Percentiles rank a stretch among this genome's conserved stretches.
These are phyloP conservation scores for Scomber colias DNA, from an alignment of 2,113 vertebrate genomes.

Conservation along the genomic window DNA sequence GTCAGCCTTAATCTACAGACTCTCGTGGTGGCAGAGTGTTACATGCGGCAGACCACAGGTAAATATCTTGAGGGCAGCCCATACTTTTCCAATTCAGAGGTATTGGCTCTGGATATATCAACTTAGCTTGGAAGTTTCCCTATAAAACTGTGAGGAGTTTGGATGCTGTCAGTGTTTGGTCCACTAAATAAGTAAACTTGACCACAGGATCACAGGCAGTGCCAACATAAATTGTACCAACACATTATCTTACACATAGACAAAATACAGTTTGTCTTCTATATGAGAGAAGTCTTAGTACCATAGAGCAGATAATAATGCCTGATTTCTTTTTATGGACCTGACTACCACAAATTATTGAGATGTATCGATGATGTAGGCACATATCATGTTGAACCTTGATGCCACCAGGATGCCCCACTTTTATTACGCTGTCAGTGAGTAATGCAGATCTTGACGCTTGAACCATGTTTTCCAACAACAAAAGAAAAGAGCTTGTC, in stretches of 20 bases:
- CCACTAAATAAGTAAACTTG: constrained; percentile 24
- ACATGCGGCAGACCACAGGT: constrained; percentile 46
- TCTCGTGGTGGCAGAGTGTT: constrained; percentile 8
- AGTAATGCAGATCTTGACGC: no score
- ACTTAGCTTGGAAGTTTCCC: background rate
- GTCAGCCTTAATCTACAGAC: constrained; percentile 24
- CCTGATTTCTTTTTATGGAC: no score
- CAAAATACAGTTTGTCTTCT: background rate
- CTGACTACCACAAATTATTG: no score
- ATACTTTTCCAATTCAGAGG: constrained; percentile 47
- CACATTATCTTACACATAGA: background rate
- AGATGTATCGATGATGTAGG: no score
- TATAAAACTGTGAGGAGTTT: constrained; percentile 19
- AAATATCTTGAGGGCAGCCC: constrained; percentile 29
- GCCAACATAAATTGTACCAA: background rate
- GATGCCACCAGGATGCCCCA: no score
- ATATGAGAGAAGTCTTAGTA: background rate
- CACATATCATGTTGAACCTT: no score
- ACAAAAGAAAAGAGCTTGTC: no score
- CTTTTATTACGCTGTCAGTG: no score
- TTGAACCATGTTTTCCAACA: no score
- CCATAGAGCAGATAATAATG: no score
- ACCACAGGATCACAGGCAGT: constrained; percentile 30
- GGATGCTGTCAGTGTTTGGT: background rate
- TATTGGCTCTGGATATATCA: constrained; percentile 39